phyloP scores from a whole-genome alignment of 23 tunicate genomes.

The Ascidia mentula region DNA sequence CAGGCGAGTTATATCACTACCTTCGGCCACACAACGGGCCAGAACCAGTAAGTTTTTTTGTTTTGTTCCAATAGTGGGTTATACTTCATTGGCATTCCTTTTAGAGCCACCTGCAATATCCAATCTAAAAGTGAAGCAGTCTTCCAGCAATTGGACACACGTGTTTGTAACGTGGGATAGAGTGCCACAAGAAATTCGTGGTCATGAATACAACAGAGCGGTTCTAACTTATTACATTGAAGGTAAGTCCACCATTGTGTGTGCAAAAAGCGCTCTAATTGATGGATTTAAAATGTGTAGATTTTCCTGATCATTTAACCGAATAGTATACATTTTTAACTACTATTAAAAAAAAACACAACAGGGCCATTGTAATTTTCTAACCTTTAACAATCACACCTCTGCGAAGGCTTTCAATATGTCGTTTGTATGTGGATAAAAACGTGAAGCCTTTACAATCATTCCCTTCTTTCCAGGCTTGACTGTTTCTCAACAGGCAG shows the following conservation, averaged over 20 bases:
- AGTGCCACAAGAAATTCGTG: not conserved
- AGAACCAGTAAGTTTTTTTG: slow-evolving; percentile 25
- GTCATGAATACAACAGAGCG: slow-evolving; percentile 1
- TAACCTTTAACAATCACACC: too few relatives aligned
- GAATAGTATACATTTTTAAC: too few relatives aligned
- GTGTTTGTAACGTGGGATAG: not conserved
- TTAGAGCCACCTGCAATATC: not conserved
- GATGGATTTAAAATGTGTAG: too few relatives aligned
- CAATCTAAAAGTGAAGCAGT: not conserved
- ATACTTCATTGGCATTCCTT: too few relatives aligned
- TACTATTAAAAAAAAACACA: too few relatives aligned
- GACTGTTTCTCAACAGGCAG: not conserved
- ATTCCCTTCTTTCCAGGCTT: not conserved
- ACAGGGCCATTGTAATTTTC: too few relatives aligned
- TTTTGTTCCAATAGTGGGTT: too few relatives aligned
- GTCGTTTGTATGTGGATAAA: not conserved
- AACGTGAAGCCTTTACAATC: not conserved
- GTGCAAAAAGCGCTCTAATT: too few relatives aligned
- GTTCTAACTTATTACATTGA: slow-evolving; percentile 12
- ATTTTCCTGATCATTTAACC: too few relatives aligned
- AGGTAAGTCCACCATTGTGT: too few relatives aligned
- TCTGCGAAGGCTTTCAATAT: not conserved
- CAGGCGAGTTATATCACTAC: not conserved
- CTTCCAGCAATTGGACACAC: not conserved
- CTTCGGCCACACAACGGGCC: not conserved